phyloP scores from a whole-genome alignment of 23 tunicate genomes.

The Halocynthia roretzi region DNA sequence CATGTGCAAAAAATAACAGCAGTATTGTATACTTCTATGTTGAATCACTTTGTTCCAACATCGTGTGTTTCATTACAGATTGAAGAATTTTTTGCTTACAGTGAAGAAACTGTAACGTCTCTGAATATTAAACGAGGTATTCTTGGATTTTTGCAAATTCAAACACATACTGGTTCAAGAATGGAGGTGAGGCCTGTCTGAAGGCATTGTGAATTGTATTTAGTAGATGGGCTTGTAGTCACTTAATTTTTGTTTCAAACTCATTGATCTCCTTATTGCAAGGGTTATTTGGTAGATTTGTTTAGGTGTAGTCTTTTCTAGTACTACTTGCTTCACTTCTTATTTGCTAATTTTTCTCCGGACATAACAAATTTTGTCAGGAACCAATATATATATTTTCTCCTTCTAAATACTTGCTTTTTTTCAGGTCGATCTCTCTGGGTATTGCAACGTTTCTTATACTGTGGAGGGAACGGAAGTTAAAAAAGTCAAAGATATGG shows the following conservation, averaged over 20 bases:
- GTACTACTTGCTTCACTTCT: no score
- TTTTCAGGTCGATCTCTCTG: conserved; percentile 79
- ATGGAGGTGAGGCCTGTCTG: conserved; percentile 60
- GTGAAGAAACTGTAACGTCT: conserved; percentile 75
- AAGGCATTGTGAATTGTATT: no score
- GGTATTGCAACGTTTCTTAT: conserved; percentile 48
- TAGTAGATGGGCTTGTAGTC: no score
- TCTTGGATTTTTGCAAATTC: conserved; percentile 70
- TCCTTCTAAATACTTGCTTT: neutral
- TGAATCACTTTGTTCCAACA: no score
- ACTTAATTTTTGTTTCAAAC: no score
- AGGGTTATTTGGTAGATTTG: no score
- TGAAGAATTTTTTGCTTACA: conserved; percentile 54
- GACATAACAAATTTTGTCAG: no score
- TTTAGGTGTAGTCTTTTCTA: no score
- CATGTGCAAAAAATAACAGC: no score
- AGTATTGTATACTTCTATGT: no score
- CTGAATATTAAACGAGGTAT: conserved; percentile 90
- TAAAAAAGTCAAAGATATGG: conserved; percentile 58
- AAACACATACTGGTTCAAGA: conserved; percentile 54
- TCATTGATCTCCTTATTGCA: no score
- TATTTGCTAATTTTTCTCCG: no score
- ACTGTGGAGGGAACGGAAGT: conserved; percentile 49
- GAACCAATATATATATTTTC: neutral
- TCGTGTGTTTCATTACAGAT: conserved; percentile 21